Conservation (phyloP, 2,113 vertebrate genomes). For the Speoplatyrhinus poulsoni region DNA sequence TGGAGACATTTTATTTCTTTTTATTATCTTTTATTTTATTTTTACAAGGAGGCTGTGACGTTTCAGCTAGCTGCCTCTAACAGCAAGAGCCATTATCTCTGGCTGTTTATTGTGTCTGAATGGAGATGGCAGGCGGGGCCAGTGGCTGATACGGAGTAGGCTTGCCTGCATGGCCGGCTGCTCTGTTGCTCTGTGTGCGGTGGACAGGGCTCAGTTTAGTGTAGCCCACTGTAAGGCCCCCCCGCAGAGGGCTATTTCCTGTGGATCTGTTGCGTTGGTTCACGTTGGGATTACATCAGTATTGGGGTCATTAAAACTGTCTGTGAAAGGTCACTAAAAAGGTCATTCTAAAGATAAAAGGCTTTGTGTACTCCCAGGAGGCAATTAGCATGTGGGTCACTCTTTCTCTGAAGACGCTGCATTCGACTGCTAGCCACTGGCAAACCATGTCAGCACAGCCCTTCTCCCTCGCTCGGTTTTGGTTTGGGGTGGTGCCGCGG, state of each 20-base stretch:
- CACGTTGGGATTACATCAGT: no score
- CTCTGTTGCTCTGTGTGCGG: conserved; percentile 10
- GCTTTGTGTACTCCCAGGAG: no score
- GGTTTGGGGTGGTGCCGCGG: background rate
- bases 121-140: conserved; percentile 53
- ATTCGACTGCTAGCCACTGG: no score
- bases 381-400: no score
- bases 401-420: no score
- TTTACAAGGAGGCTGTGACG: conserved; percentile 66
- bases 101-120: conserved; percentile 66
- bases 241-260: no score
- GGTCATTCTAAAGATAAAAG: no score
- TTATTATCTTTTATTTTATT: conserved; percentile 47
- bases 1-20: no score
- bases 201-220: conserved; percentile 6
- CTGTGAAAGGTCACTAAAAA: no score
- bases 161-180: conserved; percentile 35
- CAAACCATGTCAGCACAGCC: background rate
- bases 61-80: conserved; percentile 56
- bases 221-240: no score
- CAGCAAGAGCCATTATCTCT: conserved; percentile 64
- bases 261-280: no score
- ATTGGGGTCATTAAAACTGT: no score
- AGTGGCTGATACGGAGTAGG: conserved; percentile 50
- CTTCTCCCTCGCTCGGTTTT: background rate